Conservation (phyloP, 2,888 invertebrate species). For the Aspidapion aeneum region DNA sequence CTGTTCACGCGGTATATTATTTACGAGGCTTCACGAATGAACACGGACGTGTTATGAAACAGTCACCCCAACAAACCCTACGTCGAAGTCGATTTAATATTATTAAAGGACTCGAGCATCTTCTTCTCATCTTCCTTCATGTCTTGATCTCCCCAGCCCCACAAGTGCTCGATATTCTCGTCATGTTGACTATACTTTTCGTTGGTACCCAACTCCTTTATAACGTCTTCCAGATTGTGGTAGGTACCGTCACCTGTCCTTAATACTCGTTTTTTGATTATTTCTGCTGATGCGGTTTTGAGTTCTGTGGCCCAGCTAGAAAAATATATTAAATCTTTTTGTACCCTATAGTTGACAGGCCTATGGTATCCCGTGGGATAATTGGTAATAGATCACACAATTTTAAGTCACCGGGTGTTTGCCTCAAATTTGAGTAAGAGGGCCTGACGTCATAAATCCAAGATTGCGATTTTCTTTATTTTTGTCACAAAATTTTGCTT, state of each 20-base stretch:
- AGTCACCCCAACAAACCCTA: too few species aligned
- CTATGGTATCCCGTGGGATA: too few species aligned
- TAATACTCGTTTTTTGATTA: constrained; percentile 64
- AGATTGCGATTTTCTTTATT: too few species aligned
- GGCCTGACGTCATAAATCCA: too few species aligned
- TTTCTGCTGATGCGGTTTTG: constrained; percentile 67
- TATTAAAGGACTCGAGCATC: background rate
- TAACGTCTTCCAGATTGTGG: constrained; percentile 6
- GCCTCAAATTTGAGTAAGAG: too few species aligned
- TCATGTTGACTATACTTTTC: constrained; percentile 17
- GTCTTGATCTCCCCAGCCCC: constrained; percentile 84
- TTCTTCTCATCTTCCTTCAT: constrained; percentile 62
- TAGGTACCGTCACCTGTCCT: constrained; percentile 31
- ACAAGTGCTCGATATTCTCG: constrained; percentile 51
- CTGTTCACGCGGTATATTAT: too few species aligned
- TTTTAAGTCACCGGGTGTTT: too few species aligned
- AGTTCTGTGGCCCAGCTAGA: constrained; percentile 75
- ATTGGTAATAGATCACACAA: too few species aligned
- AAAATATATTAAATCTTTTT: background rate
- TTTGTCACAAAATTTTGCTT: too few species aligned
- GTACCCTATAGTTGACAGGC: too few species aligned
- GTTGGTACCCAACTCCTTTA: background rate
- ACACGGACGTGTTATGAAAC: too few species aligned
- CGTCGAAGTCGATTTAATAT: background rate
- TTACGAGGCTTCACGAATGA: too few species aligned